Evolutionary conservation across 1,140 invertebrate genomes (phyloP), one percentile per base, ranked within the genome.

Genomic region (Aphelenchoides fujianensis): DNA sequence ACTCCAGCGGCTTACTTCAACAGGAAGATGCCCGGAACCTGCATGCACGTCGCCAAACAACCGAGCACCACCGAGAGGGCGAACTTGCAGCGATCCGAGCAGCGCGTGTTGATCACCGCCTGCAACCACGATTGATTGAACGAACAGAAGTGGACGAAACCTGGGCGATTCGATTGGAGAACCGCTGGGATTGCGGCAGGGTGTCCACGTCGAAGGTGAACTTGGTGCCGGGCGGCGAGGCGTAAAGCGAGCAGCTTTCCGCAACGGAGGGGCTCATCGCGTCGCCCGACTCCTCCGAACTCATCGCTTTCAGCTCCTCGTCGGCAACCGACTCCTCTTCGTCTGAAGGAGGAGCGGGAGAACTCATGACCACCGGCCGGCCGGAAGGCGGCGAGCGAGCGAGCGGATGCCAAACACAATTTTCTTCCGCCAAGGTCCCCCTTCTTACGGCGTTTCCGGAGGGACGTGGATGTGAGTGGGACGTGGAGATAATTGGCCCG

Each of bases 21-120:
- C 27, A 74, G 54, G n/a, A 74, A 74, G 5, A 74, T 77, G 27
- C 72, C 72, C 30, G 48, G 71, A 23, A 71, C 72, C 36, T 74
- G 72, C 52, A 71, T 31, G 34, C n/a, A 31, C 0, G 70, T 16
- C 54, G 69, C 72, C 30, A 74, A 32, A 27, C 68, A n/a, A 27
- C 72, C 72, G 34, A 78, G 35, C 34, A 61, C 27, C 5, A 53
- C 35, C 30, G 64, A 71, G 16, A 76, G 0, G 23, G 35, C 62
- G 36, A 64, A 73, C 35, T 55, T 73, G 7, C 64, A 63, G 16
- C 34, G 19, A 3, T 75, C 73, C 35, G 73, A 32, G 70, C 72
- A 73, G 12, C 73, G 37, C 55, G 53, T 73, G 3, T 73, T 73
- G 31, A 74, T 76, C n/a, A 76, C 30, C 5, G 41, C 54, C 74